phyloP scores from a whole-genome alignment of 2,797 vertebrate species.

The Rhabdophis nuchalis region DNA sequence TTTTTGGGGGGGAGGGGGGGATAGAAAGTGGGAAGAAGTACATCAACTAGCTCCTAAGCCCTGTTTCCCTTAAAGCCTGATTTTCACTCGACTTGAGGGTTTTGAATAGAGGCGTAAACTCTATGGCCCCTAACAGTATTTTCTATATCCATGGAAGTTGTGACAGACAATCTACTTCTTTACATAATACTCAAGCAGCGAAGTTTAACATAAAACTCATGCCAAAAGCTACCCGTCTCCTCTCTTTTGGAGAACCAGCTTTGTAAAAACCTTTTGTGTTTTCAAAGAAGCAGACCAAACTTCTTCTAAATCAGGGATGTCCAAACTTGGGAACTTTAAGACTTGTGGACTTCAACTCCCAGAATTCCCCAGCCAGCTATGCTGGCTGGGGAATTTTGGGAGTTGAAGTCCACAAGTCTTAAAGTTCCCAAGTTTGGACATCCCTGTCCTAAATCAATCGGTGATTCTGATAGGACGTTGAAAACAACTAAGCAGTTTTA shows the following conservation, averaged over 20 bases:
- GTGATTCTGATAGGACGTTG: not conserved
- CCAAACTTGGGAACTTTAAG: too few species aligned
- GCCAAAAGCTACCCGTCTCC: not conserved
- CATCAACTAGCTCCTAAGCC: not conserved
- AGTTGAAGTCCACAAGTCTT: too few species aligned
- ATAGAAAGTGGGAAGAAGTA: not conserved
- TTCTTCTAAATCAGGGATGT: too few species aligned
- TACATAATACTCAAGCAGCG: not conserved
- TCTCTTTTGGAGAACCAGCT: not conserved
- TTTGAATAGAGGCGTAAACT: not conserved
- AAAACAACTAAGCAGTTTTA: constrained; percentile 35
- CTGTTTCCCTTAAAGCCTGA: not conserved
- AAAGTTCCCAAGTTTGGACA: too few species aligned
- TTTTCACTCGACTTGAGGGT: not conserved
- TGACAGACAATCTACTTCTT: not conserved
- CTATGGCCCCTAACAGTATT: not conserved
- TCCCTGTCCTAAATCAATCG: not conserved
- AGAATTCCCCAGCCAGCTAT: too few species aligned
- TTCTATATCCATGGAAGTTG: not conserved
- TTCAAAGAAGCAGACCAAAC: not conserved
- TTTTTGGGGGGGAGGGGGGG: not conserved
- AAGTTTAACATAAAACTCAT: not conserved
- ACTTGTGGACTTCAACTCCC: too few species aligned
- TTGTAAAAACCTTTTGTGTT: not conserved
- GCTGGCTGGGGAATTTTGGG: too few species aligned